Evolutionary conservation across 2,113 vertebrate genomes (phyloP), one percentile per base, ranked within the genome.

Genomic region (Trochalopteron elliotii): DNA sequence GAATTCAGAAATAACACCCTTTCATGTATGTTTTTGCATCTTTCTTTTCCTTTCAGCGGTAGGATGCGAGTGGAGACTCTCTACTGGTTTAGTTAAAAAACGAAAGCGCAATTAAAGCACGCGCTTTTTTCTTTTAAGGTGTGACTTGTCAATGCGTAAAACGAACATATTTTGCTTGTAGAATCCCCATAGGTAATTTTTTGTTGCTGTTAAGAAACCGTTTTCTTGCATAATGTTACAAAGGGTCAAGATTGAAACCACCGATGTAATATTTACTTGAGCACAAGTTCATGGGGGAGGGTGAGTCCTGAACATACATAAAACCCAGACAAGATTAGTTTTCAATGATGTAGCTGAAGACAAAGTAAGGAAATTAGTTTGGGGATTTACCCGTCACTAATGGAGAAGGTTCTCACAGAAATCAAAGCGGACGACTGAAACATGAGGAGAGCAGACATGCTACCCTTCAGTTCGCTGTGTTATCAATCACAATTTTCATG

Each of bases 321-420:
- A 91, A 93, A 71, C 25, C 5, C 44, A 87, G 83, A 93, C 35
- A 77, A 76, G 71, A 86, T 82, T 67, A 57, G 30, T 67, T 95
- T 94, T 75, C 93, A 89, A n/a, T 79, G 70, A 89, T 83, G 65
- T 39, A 83, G 92, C 61, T 93, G 87, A 88, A 83, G 76, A 89
- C 67, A 56, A 93, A 95, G 68, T 77, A 81, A 69, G 53, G 72
- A 95, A 94, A 93, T 86, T 68, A 91, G 67, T 83, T 89, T 76
- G 52, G 87, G 90, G 87, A 93, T 86, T 89, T 91, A 79, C 35
- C 33, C 83, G 76, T 68, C 90, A 80, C 80, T 56, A 76, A 27
- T 47, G 49, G 53, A 86, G 50, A 72, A 28, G 31, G 33, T 64
- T 89, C 71, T 59, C 59, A 42, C 23, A 94, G 71, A 91, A 94